A percentile compares a stretch with the other conserved stretches of the same genome.
phyloP scores from a whole-genome alignment of 2,888 invertebrate genomes.

The Chrysotoxum bicinctum region DNA sequence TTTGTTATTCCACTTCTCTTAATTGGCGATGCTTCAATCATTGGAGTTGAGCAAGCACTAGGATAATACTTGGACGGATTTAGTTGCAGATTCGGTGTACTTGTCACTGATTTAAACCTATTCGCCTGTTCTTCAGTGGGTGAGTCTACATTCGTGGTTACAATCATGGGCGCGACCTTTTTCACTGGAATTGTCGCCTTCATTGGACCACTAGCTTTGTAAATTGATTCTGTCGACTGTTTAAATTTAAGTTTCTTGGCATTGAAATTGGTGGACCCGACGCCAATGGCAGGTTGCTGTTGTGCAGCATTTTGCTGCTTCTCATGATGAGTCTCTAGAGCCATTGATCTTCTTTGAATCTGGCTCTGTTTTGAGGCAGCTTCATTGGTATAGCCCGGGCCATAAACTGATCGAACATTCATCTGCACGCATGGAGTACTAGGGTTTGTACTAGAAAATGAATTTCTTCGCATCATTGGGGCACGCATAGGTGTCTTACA shows the following conservation, averaged over 20 bases:
- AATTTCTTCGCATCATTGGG: conserved; percentile 73
- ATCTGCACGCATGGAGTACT: conserved; percentile 55
- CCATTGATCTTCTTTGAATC: conserved; percentile 47
- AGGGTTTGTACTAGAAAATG: conserved; percentile 74
- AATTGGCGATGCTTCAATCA: conserved; percentile 64
- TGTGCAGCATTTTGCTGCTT: conserved; percentile 54
- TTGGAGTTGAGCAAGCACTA: conserved; percentile 75
- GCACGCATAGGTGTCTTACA: conserved; percentile 74
- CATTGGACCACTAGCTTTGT: conserved; percentile 74
- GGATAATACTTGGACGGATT: conserved; percentile 69
- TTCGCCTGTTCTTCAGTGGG: conserved; percentile 41
- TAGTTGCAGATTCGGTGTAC: conserved; percentile 70
- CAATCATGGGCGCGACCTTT: conserved; percentile 74
- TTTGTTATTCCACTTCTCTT: conserved; percentile 66
- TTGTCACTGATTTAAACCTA: conserved; percentile 68
- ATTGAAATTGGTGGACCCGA: conserved; percentile 70
- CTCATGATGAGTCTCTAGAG: conserved; percentile 73
- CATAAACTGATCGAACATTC: conserved; percentile 55
- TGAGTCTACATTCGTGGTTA: conserved; percentile 72
- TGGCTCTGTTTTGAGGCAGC: conserved; percentile 36
- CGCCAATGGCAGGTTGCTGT: conserved; percentile 45
- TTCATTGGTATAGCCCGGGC: conserved; percentile 10
- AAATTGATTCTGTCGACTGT: conserved; percentile 73
- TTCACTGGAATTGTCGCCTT: conserved; percentile 76
- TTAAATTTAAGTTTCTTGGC: conserved; percentile 73